These are phyloP conservation scores for Carassius auratus DNA, from an alignment of 2,113 vertebrate genomes.

Conservation along the genomic window DNA sequence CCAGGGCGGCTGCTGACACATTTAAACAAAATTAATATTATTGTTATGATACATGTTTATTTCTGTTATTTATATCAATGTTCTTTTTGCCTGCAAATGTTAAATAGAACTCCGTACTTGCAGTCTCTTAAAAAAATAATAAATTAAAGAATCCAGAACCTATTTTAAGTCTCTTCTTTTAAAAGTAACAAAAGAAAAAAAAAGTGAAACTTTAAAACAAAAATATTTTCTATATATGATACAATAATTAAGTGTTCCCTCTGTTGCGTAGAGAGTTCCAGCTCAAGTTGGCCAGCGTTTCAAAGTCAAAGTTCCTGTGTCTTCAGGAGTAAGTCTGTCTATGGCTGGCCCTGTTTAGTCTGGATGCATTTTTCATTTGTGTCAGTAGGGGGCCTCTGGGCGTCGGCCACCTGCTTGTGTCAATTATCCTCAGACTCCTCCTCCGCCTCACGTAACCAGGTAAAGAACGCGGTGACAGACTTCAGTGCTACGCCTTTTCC, in stretches of 20 bases:
- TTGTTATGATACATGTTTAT: slow-evolving; percentile 81
- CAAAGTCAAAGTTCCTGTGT: slow-evolving; percentile 55
- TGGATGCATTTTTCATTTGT: slow-evolving; percentile 63
- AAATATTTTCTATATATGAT: slow-evolving; percentile 98
- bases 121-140: slow-evolving; percentile 97
- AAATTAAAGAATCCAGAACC: slow-evolving; percentile 95
- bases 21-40: slow-evolving; percentile 77
- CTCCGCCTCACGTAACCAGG: slow-evolving; percentile 96
- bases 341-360: too few relatives aligned
- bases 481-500: slow-evolving; percentile 95
- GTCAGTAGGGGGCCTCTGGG: slow-evolving; percentile 82
- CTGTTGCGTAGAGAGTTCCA: slow-evolving; percentile 78
- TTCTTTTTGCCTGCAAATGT: slow-evolving; percentile 92
- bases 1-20: slow-evolving; percentile 67
- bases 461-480: slow-evolving; percentile 96
- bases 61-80: slow-evolving; percentile 78
- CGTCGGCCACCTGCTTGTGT: slow-evolving; percentile 74
- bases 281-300: slow-evolving; percentile 75
- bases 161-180: slow-evolving; percentile 88
- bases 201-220: slow-evolving; percentile 89
- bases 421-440: slow-evolving; percentile 99
- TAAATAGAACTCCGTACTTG: slow-evolving; percentile 95
- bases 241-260: slow-evolving; percentile 91
- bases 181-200: slow-evolving; percentile 90
- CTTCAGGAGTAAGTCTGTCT: too few relatives aligned